These are phyloP conservation scores for Limnephilus auricula DNA, from an alignment of 2,888 invertebrate species.

Conservation along the genomic window DNA sequence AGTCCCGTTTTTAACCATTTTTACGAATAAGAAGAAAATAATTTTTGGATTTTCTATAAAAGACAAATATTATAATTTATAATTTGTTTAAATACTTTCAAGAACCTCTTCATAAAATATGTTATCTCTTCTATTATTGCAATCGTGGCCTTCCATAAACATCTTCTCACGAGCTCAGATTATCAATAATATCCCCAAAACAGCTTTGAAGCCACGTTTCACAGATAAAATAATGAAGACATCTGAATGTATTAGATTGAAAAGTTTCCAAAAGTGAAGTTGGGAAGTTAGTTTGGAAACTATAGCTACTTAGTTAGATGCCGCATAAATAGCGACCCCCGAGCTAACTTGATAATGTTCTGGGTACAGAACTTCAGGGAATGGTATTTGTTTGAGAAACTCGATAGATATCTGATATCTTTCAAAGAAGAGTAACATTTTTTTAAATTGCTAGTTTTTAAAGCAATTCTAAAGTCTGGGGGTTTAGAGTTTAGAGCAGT, in stretches of 20 bases:
- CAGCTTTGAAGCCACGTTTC: neutral
- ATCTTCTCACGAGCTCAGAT: neutral
- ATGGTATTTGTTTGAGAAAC: slow-evolving; percentile 8
- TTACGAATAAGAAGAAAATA: no score
- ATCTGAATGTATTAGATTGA: neutral
- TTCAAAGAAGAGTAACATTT: neutral
- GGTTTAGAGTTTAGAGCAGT: neutral
- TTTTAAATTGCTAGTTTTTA: neutral
- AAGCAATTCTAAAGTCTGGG: neutral
- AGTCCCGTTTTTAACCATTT: no score
- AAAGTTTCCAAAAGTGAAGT: slow-evolving; percentile 3
- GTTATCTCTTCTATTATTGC: neutral
- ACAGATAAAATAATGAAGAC: neutral
- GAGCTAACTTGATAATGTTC: neutral
- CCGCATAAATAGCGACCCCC: slow-evolving; percentile 2
- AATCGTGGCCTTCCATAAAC: neutral
- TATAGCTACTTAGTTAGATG: neutral
- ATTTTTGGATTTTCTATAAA: no score
- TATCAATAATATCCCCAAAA: neutral
- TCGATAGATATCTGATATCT: slow-evolving; percentile 14
- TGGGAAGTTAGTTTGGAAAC: neutral
- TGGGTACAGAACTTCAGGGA: neutral
- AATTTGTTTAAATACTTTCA: neutral
- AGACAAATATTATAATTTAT: no score
- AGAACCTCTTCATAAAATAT: neutral